These are phyloP conservation scores for Aegypius monachus DNA, from an alignment of 2,113 vertebrate genomes.

Conservation along the genomic window DNA sequence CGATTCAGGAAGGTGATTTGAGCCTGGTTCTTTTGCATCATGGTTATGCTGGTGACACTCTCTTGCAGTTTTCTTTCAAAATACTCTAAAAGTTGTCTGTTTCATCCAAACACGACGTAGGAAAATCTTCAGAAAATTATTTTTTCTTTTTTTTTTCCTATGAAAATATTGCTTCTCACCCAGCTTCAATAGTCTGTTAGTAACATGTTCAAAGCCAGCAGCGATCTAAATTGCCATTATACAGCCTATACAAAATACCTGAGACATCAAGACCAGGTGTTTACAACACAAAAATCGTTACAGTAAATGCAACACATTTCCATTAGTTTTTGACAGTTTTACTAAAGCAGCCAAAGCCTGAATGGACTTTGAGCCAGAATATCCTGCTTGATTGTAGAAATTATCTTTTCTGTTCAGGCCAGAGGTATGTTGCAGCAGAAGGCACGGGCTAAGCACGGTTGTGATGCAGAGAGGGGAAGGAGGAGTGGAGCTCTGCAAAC, in stretches of 20 bases:
- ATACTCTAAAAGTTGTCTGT: background rate
- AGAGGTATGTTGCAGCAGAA: background rate
- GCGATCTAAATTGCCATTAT: background rate
- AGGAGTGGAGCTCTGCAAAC: conserved; percentile 25
- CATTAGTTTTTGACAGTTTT: conserved; percentile 20
- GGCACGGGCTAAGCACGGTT: background rate
- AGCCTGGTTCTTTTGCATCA: background rate
- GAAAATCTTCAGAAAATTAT: background rate
- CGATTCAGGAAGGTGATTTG: background rate
- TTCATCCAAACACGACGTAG: background rate
- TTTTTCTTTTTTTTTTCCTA: background rate
- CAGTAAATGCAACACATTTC: background rate
- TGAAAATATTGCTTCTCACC: background rate
- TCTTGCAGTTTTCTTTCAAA: background rate
- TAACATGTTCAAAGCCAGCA: conserved; percentile 3
- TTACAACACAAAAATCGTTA: conserved; percentile 25
- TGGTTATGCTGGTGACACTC: background rate
- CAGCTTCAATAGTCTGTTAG: background rate
- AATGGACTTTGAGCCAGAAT: background rate
- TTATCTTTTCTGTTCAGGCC: background rate
- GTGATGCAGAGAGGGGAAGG: background rate
- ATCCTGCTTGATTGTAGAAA: background rate
- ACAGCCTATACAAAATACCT: background rate
- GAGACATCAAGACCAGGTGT: conserved; percentile 2
- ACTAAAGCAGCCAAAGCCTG: background rate